Evolutionary conservation across 2,888 invertebrate genomes (phyloP).

Genomic region (Drosophila birchii): DNA sequence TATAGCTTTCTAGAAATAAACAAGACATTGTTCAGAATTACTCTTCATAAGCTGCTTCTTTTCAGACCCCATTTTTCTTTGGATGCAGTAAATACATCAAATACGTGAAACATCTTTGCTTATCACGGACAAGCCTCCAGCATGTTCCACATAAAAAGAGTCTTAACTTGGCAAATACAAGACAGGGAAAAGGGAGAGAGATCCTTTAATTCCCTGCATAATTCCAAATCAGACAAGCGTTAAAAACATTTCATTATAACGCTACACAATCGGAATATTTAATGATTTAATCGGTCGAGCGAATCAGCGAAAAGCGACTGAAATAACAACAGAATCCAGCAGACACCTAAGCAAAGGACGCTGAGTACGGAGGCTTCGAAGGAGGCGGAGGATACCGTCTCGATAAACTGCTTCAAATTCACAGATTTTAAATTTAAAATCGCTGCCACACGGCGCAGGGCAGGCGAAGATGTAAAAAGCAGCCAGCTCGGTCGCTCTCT

Average conservation of each 20-base stretch:
- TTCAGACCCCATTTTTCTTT: not conserved
- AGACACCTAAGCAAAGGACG: conserved; percentile 72
- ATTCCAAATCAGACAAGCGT: conserved; percentile 84
- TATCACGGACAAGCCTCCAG: conserved; percentile 44
- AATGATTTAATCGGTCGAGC: conserved; percentile 82
- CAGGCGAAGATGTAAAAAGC: conserved; percentile 52
- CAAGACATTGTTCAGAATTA: not conserved
- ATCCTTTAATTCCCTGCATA: conserved; percentile 83
- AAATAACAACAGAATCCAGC: conserved; percentile 34
- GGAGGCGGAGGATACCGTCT: conserved; percentile 18
- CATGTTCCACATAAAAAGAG: conserved; percentile 56
- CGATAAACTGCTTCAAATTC: conserved; percentile 83
- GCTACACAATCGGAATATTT: conserved; percentile 84
- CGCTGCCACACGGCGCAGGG: conserved; percentile 64
- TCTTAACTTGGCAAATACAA: conserved; percentile 58
- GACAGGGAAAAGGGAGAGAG: conserved; percentile 28
- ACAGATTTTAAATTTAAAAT: conserved; percentile 82
- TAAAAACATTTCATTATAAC: conserved; percentile 84
- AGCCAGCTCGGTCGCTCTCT: conserved; percentile 25
- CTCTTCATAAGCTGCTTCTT: not conserved
- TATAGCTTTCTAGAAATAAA: not conserved
- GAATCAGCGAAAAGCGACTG: conserved; percentile 55
- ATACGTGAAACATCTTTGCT: conserved; percentile 46
- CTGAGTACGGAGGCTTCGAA: conserved; percentile 3
- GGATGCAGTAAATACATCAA: conserved; percentile 23